These are phyloP conservation scores for Urocyon cinereoargenteus DNA, from an alignment of 2,797 vertebrate species.

Conservation along the genomic window DNA sequence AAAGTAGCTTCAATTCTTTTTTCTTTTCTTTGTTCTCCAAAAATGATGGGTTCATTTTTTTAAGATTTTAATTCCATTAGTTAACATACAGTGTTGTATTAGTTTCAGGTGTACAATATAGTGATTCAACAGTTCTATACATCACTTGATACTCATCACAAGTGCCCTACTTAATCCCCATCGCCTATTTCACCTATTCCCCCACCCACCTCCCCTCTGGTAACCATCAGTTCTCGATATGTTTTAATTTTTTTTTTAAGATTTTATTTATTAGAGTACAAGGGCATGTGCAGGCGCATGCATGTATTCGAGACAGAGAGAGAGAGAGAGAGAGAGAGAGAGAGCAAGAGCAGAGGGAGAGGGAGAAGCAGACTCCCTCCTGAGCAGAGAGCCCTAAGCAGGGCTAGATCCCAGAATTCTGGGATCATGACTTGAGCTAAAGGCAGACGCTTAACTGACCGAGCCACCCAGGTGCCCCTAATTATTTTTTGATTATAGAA, in stretches of 20 bases:
- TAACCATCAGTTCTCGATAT: neutral
- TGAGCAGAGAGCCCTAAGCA: no score
- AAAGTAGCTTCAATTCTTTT: constrained; percentile 1
- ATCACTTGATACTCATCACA: neutral
- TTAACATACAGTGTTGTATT: neutral
- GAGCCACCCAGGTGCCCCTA: no score
- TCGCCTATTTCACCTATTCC: neutral
- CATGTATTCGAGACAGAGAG: no score
- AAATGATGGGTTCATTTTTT: no score
- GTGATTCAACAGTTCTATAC: neutral
- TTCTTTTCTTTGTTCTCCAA: neutral
- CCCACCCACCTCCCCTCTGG: neutral
- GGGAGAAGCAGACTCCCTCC: no score
- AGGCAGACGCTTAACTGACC: no score
- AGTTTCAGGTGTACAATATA: neutral
- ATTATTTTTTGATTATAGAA: constrained; percentile 42
- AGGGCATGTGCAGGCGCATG: no score
- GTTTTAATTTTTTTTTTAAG: neutral
- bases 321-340: no score
- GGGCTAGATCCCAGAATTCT: no score
- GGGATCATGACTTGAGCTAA: no score
- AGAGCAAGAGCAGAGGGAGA: no score
- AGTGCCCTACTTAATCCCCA: neutral
- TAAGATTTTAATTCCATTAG: neutral
- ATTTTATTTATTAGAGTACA: no score